Evolutionary conservation across 1,140 invertebrate species (phyloP), one percentile per base, ranked within the genome.

Genomic region (Lasaia peninsularis): DNA sequence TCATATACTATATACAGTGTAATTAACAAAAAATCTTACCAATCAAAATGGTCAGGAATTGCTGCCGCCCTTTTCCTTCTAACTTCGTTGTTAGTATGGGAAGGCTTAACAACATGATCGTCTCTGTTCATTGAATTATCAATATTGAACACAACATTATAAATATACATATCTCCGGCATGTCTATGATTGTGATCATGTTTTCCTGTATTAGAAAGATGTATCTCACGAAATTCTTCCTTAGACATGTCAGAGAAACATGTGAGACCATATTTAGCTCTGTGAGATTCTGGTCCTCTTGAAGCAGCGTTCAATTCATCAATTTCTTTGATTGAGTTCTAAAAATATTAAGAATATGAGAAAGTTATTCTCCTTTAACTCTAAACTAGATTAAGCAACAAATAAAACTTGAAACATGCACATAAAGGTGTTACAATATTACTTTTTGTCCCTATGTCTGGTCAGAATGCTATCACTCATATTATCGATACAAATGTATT

Each of bases 211-310:
- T 64, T 79, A 8, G 80, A 80, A 1, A 94, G 76, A 62, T 92
- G 80, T 34, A 89, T 68, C 12, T 89, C 66, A 60, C 90, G 52
- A 71, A 96, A 96, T 88, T 96, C 95, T 21, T 92, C 83, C 60
- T 92, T 91, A 11, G 92, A 93, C 76, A 96, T 86, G 77, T 96
- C 95, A 5, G 95, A 94, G 67, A 92, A 94, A 69, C 92, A 84
- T 1, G 94, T 96, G 0, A 94, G 66, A 6, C 95, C 95, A 86
- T 94, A 96, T 20, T 89, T 71, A 0, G 94, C 94, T 70, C 91
- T 89, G n/a, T 88, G 76, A 14, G 90, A 76, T 14, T 90, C 88
- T 2, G 75, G 89, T 4, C 85, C 80, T 63, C 65, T 62, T 24
- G 92, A 83, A 50, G 89, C 75, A 48, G 76, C 71, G 67, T 96